phyloP scores from a whole-genome alignment of 92 coral and sea anemone species.

The Phymanthus crucifer region DNA sequence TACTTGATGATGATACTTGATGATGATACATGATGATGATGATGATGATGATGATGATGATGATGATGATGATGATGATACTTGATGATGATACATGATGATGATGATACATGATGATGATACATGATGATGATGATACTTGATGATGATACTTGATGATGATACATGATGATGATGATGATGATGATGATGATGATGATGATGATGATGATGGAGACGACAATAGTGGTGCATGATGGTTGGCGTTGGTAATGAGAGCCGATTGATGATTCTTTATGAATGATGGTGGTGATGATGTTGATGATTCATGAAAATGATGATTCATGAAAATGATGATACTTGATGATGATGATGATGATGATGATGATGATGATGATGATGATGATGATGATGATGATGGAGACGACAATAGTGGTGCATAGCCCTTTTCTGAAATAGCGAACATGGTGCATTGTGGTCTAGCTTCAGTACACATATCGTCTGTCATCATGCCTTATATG shows the following conservation, averaged over 20 bases:
- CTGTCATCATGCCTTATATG: too few relatives aligned
- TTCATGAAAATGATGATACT: background rate
- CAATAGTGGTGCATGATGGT: too few relatives aligned
- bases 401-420: too few relatives aligned
- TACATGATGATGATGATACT: constrained; percentile 6
- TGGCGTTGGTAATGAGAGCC: background rate
- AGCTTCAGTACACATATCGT: too few relatives aligned
- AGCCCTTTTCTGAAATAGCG: too few relatives aligned
- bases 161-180: constrained; percentile 1
- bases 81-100: background rate
- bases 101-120: constrained; percentile 5
- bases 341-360: constrained; percentile 35
- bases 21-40: constrained; percentile 1
- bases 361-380: background rate
- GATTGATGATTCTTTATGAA: constrained; percentile 5
- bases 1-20: too few relatives aligned
- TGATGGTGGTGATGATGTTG: background rate
- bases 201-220: too few relatives aligned
- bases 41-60: background rate
- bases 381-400: background rate
- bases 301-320: background rate
- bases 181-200: background rate
- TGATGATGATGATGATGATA: constrained; percentile 5
- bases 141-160: constrained; percentile 5
- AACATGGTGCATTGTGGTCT: too few relatives aligned